Evolutionary conservation across 2,888 invertebrate species (phyloP), one percentile per base, ranked within the genome.

Genomic region (Lacanobia wlatinum): DNA sequence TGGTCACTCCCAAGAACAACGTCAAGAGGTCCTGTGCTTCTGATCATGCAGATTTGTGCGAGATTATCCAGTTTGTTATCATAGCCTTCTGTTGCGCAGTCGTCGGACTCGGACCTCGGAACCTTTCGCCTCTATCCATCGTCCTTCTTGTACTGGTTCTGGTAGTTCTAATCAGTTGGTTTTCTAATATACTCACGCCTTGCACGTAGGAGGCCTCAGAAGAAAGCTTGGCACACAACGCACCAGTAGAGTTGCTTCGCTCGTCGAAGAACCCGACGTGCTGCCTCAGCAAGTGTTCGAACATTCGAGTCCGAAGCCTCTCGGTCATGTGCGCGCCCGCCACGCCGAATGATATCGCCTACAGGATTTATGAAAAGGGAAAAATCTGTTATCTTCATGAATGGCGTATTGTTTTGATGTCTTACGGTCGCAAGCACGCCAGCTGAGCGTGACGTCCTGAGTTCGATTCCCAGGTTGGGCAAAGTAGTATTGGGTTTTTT

Each of bases 311-410:
- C 53, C 98, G 95, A n/a, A 98, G 89, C 77, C 98, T 95, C 89
- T 97, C 96, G 0, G 98, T 98, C 61, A 98, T 93, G 61, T 96
- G 95, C 88, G 98, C 98, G n/a, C 98, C 98, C 14, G 98, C 98
- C 53, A 97, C 93, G 0, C 97, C 97, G 89, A 98, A 98, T 85
- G 97, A 96, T 80, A 95, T 96, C 23, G 97, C 94, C 96, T 97
- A 86, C 55, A n/a, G 58, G 18, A 65, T 43, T 56, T 34, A 53
- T 46, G 12, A 40, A 46, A 46, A 52, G 10, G 4, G 8, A 14
- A 59, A 34, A 16, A n/a, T 34, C 34, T 6, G 7, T n/a, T 23
- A 9, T 7, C 23, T 28, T 53, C 2, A 23, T 28, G 34, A 5
- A 34, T 34, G 34, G 4, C 34, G 34, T 3, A 34, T 2, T 34